phyloP scores from a whole-genome alignment of 2,888 invertebrate species.

The Chymomyza fuscimana region DNA sequence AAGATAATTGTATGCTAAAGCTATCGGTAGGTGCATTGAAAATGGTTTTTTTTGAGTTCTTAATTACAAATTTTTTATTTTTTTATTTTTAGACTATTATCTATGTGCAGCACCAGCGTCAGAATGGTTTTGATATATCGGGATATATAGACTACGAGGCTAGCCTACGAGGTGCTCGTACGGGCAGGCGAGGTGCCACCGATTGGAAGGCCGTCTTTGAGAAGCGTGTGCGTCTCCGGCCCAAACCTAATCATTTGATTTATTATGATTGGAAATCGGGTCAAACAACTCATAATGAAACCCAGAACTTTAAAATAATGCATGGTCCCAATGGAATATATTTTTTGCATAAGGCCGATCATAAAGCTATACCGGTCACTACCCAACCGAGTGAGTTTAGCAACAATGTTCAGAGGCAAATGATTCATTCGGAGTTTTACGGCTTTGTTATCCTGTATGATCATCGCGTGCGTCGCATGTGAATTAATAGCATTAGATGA shows the following conservation, averaged over 20 bases:
- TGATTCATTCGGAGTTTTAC: slow-evolving; percentile 84
- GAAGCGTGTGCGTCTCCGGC: slow-evolving; percentile 83
- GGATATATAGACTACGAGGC: slow-evolving; percentile 88
- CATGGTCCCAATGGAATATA: slow-evolving; percentile 86
- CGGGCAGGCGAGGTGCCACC: slow-evolving; percentile 73
- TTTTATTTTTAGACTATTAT: slow-evolving; percentile 84
- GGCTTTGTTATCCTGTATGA: slow-evolving; percentile 89
- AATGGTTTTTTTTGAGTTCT: not conserved
- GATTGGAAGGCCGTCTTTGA: slow-evolving; percentile 88
- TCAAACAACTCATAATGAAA: slow-evolving; percentile 85
- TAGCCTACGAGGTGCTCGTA: slow-evolving; percentile 57
- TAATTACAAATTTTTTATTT: not conserved
- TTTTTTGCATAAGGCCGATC: slow-evolving; percentile 89
- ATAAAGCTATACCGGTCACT: slow-evolving; percentile 87
- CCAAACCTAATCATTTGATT: slow-evolving; percentile 84
- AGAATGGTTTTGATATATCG: slow-evolving; percentile 88
- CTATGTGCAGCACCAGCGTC: slow-evolving; percentile 86
- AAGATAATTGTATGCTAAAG: slow-evolving; percentile 86
- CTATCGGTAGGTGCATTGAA: slow-evolving; percentile 81
- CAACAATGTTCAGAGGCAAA: slow-evolving; percentile 84
- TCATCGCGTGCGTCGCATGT: slow-evolving; percentile 78
- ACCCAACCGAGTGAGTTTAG: slow-evolving; percentile 83
- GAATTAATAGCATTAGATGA: too few species aligned
- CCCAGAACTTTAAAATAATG: slow-evolving; percentile 87
- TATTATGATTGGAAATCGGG: slow-evolving; percentile 89